Evolutionary conservation across 2,113 vertebrate species (phyloP), one percentile per base, ranked within the genome.

Genomic region (Percopsis transmontana): DNA sequence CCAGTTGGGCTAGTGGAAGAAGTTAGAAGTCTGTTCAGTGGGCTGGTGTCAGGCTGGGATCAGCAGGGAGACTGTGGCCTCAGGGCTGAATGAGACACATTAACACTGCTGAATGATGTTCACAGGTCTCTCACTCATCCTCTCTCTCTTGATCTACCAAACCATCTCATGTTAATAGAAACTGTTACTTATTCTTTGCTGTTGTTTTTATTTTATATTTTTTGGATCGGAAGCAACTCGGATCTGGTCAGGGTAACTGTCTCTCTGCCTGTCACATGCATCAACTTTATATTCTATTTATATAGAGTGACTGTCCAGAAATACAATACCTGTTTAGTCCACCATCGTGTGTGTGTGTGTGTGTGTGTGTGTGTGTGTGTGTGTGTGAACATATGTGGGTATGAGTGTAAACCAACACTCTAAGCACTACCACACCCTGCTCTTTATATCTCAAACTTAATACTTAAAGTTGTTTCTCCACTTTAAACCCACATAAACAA

Each of bases 21-120:
- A 57, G 70, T 80, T 72, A 18, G 44, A 7, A 65, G 66, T 64
- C 61, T 73, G 70, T 74, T 63, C 69, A 67, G 68, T 83, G 68
- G 27, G 55, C 18, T 47, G 71, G 65, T 70, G 80, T 33, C 27
- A 79, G 66, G 68, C 18, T 41, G 62, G 83, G 74, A 68, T 74
- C 68, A 75, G 45, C n/a, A 52, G 56, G 68, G 68, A 66, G 48
- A 40, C 66, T 63, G 47, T 51, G 39, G 68, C 68, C 66, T 66
- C 21, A 12, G 20, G 33, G 52, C 63, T 72, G 53, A 77, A 68
- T 64, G 48, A 21, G 27, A 9, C 44, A 15, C 14, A 16, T 13
- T 10, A 38, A 45, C 2, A 15, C 13, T 53, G 23, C n/a, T 52
- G 42, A 45, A 66, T 59, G 62, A n/a, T 9, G 10, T 62, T 15